Conservation (phyloP, 1,140 invertebrate genomes). For the Dryas iulia region DNA sequence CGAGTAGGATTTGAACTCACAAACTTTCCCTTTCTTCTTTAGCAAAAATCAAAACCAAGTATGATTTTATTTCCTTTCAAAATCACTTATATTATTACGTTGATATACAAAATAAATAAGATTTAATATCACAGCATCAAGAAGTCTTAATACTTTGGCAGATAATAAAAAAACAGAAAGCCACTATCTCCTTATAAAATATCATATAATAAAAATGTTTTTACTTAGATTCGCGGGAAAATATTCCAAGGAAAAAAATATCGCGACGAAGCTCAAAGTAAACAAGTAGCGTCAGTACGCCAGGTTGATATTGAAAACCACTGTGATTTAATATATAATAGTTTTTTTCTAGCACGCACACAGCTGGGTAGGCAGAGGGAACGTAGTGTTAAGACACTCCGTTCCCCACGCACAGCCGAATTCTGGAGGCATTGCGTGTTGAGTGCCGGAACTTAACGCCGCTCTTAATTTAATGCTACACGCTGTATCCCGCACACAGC, state of each 20-base stretch:
- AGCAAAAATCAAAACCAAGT: not conserved
- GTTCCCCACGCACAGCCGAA: too few species aligned
- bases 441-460: too few species aligned
- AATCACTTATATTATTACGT: not conserved
- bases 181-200: not conserved
- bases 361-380: too few species aligned
- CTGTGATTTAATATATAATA: not conserved
- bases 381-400: too few species aligned
- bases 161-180: not conserved
- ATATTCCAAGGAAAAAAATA: not conserved
- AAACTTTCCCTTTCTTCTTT: too few species aligned
- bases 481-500: not conserved
- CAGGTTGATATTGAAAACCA: not conserved
- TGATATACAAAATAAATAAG: not conserved
- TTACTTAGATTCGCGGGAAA: not conserved
- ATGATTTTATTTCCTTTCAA: not conserved
- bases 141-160: not conserved
- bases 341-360: too few species aligned
- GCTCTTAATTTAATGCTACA: not conserved
- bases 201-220: not conserved
- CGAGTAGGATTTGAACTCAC: too few species aligned
- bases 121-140: not conserved
- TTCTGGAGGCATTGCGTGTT: too few species aligned
- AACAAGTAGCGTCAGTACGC: conserved; percentile 2
- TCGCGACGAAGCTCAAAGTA: not conserved